These are phyloP conservation scores for Petrolisthes cinctipes DNA, from an alignment of 2,888 invertebrate species.

Conservation along the genomic window DNA sequence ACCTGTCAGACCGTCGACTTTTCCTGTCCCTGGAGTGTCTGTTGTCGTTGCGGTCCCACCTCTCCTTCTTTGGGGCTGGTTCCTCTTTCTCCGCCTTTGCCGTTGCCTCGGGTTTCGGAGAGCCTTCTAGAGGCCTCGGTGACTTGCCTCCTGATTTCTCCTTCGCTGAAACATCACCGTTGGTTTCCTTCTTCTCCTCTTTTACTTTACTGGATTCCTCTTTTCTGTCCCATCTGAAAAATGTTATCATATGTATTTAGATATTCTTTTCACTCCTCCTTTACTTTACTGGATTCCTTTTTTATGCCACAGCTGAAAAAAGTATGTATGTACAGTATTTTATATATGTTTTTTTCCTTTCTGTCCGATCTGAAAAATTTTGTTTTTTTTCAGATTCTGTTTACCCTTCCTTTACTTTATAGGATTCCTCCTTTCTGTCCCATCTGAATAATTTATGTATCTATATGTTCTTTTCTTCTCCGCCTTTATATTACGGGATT, in stretches of 20 bases:
- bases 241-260: neutral
- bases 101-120: conserved; percentile 35
- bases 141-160: conserved; percentile 36
- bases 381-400: conserved; percentile 40
- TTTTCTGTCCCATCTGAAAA: conserved; percentile 51
- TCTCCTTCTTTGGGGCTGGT: conserved; percentile 45
- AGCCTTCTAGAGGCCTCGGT: conserved; percentile 15
- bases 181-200: conserved; percentile 60
- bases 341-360: too few species aligned
- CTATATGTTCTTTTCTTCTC: too few species aligned
- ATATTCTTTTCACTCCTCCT: too few species aligned
- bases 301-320: too few species aligned
- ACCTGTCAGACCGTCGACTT: conserved; percentile 70
- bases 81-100: conserved; percentile 51
- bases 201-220: conserved; percentile 50
- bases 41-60: conserved; percentile 78
- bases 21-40: conserved; percentile 71
- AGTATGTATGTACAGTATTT: too few species aligned
- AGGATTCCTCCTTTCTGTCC: conserved; percentile 52
- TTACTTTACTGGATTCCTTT: too few species aligned
- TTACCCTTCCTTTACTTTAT: conserved; percentile 55
- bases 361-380: too few species aligned
- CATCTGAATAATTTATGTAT: conserved; percentile 17
- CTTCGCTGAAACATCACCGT: conserved; percentile 50
- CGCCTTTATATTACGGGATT: too few species aligned